Percentiles rank a stretch among this genome's conserved stretches.
These are phyloP conservation scores for Struthio camelus DNA, from an alignment of 2,113 vertebrate genomes.

Conservation along the genomic window DNA sequence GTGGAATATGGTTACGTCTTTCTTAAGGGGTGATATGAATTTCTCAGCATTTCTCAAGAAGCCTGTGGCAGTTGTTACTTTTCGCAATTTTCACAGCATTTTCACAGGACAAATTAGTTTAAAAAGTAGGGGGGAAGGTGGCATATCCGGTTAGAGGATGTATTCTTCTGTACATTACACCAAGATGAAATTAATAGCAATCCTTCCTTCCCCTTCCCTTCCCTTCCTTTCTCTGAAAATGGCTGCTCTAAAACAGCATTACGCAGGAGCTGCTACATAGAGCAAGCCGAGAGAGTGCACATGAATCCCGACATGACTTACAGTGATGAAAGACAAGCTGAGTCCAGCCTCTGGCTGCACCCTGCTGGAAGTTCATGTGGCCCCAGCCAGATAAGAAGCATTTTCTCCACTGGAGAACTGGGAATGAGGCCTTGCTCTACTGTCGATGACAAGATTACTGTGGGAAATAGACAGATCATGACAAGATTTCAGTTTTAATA, in stretches of 20 bases:
- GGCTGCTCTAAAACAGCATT: background rate
- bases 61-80: background rate
- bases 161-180: background rate
- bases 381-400: background rate
- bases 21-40: background rate
- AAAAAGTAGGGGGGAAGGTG: background rate
- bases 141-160: background rate
- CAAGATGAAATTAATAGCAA: background rate
- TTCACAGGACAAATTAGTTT: background rate
- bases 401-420: background rate
- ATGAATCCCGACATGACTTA: background rate
- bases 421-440: background rate
- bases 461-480: background rate
- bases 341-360: background rate
- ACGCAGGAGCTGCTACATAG: background rate
- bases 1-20: background rate
- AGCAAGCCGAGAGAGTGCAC: background rate
- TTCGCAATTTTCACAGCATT: background rate
- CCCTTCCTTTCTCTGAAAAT: background rate
- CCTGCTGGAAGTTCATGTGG: background rate
- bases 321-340: rapidly evolving
- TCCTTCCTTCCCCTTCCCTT: background rate
- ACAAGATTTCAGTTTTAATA: constrained; percentile 19
- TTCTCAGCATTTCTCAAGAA: background rate
- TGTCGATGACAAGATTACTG: background rate